A percentile compares a stretch with the other conserved stretches of the same genome.
phyloP scores from a whole-genome alignment of 2,113 vertebrate genomes.

The Petrocephalus zakoni region DNA sequence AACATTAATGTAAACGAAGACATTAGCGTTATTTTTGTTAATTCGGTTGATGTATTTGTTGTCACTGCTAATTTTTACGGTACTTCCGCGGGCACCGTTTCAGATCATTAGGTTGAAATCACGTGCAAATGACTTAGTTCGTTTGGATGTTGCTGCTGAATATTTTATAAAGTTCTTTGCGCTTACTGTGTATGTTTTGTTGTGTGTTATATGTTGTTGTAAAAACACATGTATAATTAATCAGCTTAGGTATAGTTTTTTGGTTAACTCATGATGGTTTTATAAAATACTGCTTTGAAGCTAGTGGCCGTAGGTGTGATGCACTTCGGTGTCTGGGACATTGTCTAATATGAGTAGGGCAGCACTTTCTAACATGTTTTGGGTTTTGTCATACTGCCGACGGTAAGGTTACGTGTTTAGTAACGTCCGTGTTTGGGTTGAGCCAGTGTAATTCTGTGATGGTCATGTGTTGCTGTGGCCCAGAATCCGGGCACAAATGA shows the following conservation, averaged over 20 bases:
- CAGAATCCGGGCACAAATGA: background rate
- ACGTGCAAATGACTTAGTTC: background rate
- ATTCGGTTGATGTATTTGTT: background rate
- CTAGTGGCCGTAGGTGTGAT: background rate
- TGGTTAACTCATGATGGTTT: background rate
- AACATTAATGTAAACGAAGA: background rate
- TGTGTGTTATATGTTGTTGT: background rate
- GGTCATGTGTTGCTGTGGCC: background rate
- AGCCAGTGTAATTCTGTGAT: background rate
- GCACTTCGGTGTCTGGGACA: background rate
- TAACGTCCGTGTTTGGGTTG: background rate
- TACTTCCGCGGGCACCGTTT: background rate
- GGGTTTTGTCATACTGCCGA: background rate
- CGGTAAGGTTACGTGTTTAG: background rate
- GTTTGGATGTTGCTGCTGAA: background rate
- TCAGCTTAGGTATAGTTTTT: background rate
- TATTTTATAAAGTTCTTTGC: background rate
- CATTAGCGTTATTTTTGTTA: background rate
- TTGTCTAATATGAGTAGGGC: background rate
- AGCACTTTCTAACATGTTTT: background rate
- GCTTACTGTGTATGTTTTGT: background rate
- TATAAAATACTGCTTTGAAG: background rate
- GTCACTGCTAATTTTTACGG: background rate
- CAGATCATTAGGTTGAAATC: background rate
- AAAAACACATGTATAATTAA: background rate